Conservation (phyloP, 2,888 invertebrate genomes). For the Ectemnius cavifrons region DNA sequence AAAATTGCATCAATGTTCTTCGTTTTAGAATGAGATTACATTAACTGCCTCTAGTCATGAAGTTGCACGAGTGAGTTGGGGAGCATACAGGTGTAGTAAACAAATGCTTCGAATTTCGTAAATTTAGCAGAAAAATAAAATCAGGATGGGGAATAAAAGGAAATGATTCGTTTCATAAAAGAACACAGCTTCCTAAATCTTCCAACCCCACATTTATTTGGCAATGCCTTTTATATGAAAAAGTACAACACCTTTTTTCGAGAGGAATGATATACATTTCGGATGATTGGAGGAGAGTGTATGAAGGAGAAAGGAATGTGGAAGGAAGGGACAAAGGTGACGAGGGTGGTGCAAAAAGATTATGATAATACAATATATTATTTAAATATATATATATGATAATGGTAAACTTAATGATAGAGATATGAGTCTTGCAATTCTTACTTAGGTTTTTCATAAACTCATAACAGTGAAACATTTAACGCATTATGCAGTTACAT, state of each 20-base stretch:
- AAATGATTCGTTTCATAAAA: not conserved
- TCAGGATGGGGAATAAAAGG: not conserved
- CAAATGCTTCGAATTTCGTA: not conserved
- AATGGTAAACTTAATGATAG: constrained; percentile 72
- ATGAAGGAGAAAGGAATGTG: constrained; percentile 26
- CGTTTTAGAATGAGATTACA: no score
- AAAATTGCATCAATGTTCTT: constrained; percentile 28
- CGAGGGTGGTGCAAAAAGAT: constrained; percentile 68
- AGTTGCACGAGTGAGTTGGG: no score
- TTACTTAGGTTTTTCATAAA: constrained; percentile 53
- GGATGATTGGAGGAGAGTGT: constrained; percentile 33
- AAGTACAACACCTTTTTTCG: constrained; percentile 74
- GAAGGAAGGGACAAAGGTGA: constrained; percentile 44
- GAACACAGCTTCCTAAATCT: constrained; percentile 56
- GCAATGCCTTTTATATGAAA: constrained; percentile 76
- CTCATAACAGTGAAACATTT: constrained; percentile 61
- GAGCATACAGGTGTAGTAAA: no score
- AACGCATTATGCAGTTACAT: constrained; percentile 39
- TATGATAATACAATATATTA: constrained; percentile 71
- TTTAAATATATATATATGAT: constrained; percentile 63
- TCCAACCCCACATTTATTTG: constrained; percentile 76
- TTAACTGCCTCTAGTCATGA: not conserved
- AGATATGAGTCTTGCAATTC: constrained; percentile 60
- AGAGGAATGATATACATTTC: constrained; percentile 67
- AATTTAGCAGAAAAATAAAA: not conserved